Evolutionary conservation across 2,888 invertebrate species (phyloP), one percentile per base, ranked within the genome.

Genomic region (Drosophila mimetica): DNA sequence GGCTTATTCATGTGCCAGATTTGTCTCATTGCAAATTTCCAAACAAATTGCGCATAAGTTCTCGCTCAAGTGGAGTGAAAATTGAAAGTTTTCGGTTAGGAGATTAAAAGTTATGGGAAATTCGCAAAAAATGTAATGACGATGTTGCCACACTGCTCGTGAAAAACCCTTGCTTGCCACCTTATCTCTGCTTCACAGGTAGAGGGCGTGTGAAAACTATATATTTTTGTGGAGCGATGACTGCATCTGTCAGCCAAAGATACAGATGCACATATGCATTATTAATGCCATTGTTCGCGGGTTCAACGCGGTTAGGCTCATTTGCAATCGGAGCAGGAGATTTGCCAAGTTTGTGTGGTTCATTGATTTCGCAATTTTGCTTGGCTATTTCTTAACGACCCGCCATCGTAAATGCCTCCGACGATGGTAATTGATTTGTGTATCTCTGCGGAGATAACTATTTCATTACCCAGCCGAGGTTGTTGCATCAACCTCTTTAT

Each of bases 321-420:
- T 79, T 75, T 64, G 52, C 64, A 79, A 64, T 46, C 64, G 50
- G 52, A 64, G 69, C 77, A 58, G 44, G 54, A 58, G 57, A 61
- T 58, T 32, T 16, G 46, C 14, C 13, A 46, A 16, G 18, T 46
- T 46, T 25, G 3, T 61, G 63, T 32, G 41, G 86, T 84, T 84
- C 86, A 84, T 79, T 84, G 87, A 74, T 78, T 84, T 79, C 78
- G 63, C 66, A 81, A 86, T 79, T 76, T 79, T 76, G 63, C 42
- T 20, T 34, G 63, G 51, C 63, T 20, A 64, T 64, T 64, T 64
- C 60, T 37, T 75, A 58, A 77, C 77, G 64, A 69, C 61, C 57
- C 46, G 52, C 55, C 65, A 52, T 84, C 75, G 20, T 46, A 51
- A 46, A 14, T 51, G 50, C 11, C 59, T 28, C 11, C 11, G 44